Conservation (phyloP, 2,797 vertebrate species). For the Sus cebifrons region DNA sequence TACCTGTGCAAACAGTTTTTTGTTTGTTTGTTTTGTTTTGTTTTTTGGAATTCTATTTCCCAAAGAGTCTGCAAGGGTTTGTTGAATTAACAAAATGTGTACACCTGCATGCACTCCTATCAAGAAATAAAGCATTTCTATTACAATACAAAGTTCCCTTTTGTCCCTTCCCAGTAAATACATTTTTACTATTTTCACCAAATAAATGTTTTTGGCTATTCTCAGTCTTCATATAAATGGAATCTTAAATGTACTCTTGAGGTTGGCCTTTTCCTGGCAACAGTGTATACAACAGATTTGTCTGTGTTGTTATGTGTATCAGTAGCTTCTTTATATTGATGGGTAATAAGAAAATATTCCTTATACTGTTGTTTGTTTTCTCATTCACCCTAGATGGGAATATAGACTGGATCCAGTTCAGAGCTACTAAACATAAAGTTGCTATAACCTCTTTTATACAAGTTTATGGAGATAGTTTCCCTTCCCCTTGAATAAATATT, state of each 20-base stretch:
- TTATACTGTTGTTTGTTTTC: too few species aligned
- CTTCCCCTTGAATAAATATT: background rate
- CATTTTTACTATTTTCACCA: background rate
- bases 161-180: too few species aligned
- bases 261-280: background rate
- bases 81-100: background rate
- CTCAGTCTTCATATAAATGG: background rate
- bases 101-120: background rate
- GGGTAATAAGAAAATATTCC: too few species aligned
- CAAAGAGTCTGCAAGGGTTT: background rate
- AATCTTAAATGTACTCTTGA: background rate
- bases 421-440: background rate
- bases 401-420: too few species aligned
- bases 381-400: too few species aligned
- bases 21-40: too few species aligned
- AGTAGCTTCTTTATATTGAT: too few species aligned
- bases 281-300: background rate
- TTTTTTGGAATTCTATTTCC: background rate
- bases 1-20: background rate
- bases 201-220: background rate
- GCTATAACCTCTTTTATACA: background rate
- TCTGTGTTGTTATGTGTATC: too few species aligned
- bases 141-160: background rate
- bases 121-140: background rate
- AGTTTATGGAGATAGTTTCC: background rate